Conservation (phyloP, 1,140 invertebrate genomes). For the Glossosoma conforme region DNA sequence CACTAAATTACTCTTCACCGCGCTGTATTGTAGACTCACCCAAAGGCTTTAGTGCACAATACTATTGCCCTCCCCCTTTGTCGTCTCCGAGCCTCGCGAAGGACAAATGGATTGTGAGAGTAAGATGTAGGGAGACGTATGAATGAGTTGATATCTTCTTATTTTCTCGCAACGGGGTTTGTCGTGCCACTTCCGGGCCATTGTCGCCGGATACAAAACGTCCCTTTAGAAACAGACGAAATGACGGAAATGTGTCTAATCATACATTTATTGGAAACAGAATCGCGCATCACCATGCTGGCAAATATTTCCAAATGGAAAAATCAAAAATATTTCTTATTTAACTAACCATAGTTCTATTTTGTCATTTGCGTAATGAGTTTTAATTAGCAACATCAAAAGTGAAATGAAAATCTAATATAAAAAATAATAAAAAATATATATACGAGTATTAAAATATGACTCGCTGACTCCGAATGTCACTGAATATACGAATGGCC, state of each 20-base stretch:
- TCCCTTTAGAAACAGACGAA: conserved; percentile 8
- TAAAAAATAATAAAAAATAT: no score
- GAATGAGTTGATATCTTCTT: conserved; percentile 18
- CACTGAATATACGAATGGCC: no score
- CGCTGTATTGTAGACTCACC: conserved; percentile 21
- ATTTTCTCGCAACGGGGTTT: conserved; percentile 3
- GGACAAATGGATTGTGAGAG: conserved; percentile 22
- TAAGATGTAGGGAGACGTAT: conserved; percentile 17
- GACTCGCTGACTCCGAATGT: no score
- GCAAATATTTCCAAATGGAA: no score
- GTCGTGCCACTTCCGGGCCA: conserved; percentile 10
- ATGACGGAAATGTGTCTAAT: conserved; percentile 23
- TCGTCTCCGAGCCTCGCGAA: conserved; percentile 12
- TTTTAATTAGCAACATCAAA: no score
- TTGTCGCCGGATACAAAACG: conserved; percentile 14
- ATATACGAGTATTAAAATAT: no score
- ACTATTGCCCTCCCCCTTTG: conserved; percentile 24
- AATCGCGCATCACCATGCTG: no score
- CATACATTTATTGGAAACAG: no score
- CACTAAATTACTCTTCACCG: conserved; percentile 19
- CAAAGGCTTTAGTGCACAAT: conserved; percentile 20
- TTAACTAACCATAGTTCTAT: no score
- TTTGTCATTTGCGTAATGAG: no score
- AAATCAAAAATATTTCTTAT: no score
- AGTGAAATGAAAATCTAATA: no score